Percentiles rank a stretch among this genome's conserved stretches.
These are phyloP conservation scores for Saxicola maurus DNA, from an alignment of 2,797 vertebrate species.

Conservation along the genomic window DNA sequence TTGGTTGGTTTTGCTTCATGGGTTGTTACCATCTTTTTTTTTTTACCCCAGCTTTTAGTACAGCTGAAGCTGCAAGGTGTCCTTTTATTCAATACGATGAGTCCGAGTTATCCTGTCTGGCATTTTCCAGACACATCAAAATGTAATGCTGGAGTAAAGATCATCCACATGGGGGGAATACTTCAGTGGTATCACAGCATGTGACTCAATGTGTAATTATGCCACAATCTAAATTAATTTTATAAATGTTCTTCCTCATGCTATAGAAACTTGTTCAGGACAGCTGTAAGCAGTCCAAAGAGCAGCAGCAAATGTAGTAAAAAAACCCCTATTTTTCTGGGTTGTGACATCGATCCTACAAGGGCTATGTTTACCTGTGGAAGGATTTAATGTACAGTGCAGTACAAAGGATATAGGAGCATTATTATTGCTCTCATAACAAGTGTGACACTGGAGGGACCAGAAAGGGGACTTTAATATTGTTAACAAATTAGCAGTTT, in stretches of 20 bases:
- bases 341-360: background rate
- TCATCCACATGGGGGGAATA: background rate
- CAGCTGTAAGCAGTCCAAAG: background rate
- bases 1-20: background rate
- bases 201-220: background rate
- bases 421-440: background rate
- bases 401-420: background rate
- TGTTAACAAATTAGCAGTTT: background rate
- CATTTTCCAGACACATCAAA: background rate
- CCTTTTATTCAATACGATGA: background rate
- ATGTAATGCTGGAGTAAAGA: background rate
- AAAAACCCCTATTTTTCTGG: fast-evolving
- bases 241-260: background rate
- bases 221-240: background rate
- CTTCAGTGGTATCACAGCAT: background rate
- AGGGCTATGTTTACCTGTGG: background rate
- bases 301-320: background rate
- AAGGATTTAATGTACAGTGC: background rate
- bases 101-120: background rate
- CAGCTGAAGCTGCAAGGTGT: background rate
- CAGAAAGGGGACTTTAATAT: background rate
- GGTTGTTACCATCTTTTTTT: background rate
- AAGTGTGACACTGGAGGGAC: background rate
- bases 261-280: background rate
- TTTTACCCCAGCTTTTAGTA: background rate